Evolutionary conservation across 2,797 vertebrate genomes (phyloP), one percentile per base, ranked within the genome.

Genomic region (Thamnophis elegans): DNA sequence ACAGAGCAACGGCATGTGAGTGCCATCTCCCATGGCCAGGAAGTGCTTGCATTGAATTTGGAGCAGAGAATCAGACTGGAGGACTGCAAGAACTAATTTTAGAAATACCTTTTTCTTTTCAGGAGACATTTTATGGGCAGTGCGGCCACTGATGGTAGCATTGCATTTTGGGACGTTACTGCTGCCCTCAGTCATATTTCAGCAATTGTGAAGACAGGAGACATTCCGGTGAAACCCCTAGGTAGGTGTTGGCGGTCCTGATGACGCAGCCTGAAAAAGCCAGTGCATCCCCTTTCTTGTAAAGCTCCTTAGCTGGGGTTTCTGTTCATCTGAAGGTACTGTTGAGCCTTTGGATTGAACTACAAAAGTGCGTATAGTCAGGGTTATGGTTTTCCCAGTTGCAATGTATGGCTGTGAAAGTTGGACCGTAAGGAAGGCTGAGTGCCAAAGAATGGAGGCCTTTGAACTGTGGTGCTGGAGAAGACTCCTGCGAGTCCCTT

Each of bases 121-220:
- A 99, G 99, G 97, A 97, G 96, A 88, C 93, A 97, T 90, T 96
- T 99, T 93, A 96, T 99, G 94, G 98, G 99, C 96, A 99, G 98
- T 0, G 98, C 98, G 1, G 98, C 99, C 65, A 99, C 99, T 0
- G 99, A 99, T 0, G 99, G 99, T n/a, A 98, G 94, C 56, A 54
- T 99, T 89, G 97, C 98, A 85, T 98, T 98, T 94, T 99, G 99
- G 99, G 98, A 99, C 95, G 95, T 99, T 95, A 98, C 98, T 1
- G 20, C 96, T 3, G 91, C 96, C 11, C 78, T 98, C 1, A 1
- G 4, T 0, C 85, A 55, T 0, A 96, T 91, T 0, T 59, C 0
- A 0, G 89, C 85, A 0, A 14, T 91, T 78, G 89, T 96, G 60
- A 90, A 93, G 28, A 54, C 4, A 6, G 89, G 51, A 0, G 68